Conservation (phyloP, 1,140 invertebrate species). For the Bombyx mandarina region DNA sequence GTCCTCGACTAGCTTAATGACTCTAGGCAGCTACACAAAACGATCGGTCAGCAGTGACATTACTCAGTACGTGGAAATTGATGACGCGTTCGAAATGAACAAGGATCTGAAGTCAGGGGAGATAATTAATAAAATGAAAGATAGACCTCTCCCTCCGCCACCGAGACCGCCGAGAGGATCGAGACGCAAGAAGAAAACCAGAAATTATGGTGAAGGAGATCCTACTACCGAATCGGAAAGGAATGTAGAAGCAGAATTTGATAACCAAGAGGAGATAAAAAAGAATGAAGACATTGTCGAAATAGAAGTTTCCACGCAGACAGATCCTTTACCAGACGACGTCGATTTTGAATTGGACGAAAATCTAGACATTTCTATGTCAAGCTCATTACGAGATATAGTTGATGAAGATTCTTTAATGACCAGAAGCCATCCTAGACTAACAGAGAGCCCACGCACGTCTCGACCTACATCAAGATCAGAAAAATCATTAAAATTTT, state of each 20-base stretch:
- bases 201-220: conserved; percentile 40
- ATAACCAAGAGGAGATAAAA: conserved; percentile 16
- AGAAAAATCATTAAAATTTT: conserved; percentile 69
- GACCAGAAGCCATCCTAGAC: conserved; percentile 34
- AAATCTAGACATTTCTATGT: conserved; percentile 57
- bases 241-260: conserved; percentile 13
- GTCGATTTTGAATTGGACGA: conserved; percentile 78
- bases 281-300: conserved; percentile 66
- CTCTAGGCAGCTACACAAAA: conserved; percentile 51
- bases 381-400: conserved; percentile 54
- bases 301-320: conserved; percentile 84
- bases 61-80: conserved; percentile 75
- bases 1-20: conserved; percentile 66
- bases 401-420: conserved; percentile 52
- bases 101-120: conserved; percentile 78
- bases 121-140: conserved; percentile 84
- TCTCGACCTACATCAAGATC: conserved; percentile 56
- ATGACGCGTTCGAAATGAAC: conserved; percentile 68
- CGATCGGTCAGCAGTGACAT: conserved; percentile 62
- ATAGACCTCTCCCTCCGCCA: conserved; percentile 84
- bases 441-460: conserved; percentile 48
- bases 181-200: conserved; percentile 57
- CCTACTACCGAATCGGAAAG: conserved; percentile 14
- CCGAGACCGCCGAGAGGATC: conserved; percentile 79
- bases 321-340: conserved; percentile 84